These are phyloP conservation scores for Anarhynchus alexandrinus DNA, from an alignment of 2,113 vertebrate species.

Conservation along the genomic window DNA sequence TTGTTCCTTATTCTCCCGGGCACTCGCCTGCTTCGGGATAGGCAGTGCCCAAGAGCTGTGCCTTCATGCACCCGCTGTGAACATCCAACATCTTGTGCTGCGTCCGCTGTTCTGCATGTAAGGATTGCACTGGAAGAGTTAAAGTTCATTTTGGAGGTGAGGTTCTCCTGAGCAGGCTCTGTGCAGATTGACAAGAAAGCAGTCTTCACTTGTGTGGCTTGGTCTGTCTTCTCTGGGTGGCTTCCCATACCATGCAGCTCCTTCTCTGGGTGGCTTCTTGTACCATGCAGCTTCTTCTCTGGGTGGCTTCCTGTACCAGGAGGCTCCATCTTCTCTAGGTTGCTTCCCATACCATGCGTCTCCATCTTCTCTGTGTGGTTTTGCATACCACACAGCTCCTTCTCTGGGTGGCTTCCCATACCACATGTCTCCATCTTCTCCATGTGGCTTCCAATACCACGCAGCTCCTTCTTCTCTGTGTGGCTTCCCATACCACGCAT, in stretches of 20 bases:
- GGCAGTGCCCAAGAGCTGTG: neutral
- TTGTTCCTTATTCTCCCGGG: neutral
- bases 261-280: neutral
- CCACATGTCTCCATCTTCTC: neutral
- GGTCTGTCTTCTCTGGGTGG: neutral
- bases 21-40: rapidly evolving
- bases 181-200: neutral
- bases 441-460: neutral
- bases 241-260: neutral
- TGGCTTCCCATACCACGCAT: neutral
- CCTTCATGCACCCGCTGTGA: neutral
- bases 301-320: neutral
- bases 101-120: neutral
- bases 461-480: neutral
- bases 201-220: neutral
- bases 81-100: neutral
- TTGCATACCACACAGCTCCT: neutral
- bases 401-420: neutral
- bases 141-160: neutral
- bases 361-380: neutral
- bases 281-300: neutral
- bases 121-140: neutral
- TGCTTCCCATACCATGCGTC: rapidly evolving
- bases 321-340: neutral
- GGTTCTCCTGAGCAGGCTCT: neutral